Evolutionary conservation across 2,113 vertebrate species (phyloP).

Genomic region (Scortum barcoo): DNA sequence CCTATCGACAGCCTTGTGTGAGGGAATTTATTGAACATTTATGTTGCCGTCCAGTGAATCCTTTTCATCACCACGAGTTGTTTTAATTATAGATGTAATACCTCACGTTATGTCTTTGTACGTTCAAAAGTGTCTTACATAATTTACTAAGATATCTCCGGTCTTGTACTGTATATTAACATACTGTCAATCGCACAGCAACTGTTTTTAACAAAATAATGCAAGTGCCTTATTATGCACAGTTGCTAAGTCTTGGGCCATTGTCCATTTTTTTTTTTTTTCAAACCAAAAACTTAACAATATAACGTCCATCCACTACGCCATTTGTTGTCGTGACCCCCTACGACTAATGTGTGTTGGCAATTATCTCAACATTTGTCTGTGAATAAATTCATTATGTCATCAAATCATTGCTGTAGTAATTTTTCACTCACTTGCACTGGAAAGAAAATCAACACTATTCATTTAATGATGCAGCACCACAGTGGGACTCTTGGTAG

Average conservation of each 20-base stretch:
- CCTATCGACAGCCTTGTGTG: slow-evolving; percentile 16
- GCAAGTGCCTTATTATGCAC: slow-evolving; percentile 76
- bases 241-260: slow-evolving; percentile 47
- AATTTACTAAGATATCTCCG: slow-evolving; percentile 43
- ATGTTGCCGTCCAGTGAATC: slow-evolving; percentile 49
- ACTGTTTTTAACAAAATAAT: slow-evolving; percentile 58
- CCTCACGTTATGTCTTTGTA: slow-evolving; percentile 43
- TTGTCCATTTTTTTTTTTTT: slow-evolving; percentile 9
- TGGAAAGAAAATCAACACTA: neutral
- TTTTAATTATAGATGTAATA: slow-evolving; percentile 46
- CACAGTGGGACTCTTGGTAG: neutral
- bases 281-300: slow-evolving; percentile 49
- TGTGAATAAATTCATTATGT: slow-evolving; percentile 70
- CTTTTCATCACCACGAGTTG: slow-evolving; percentile 22
- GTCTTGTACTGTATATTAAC: slow-evolving; percentile 60
- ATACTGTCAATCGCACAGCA: slow-evolving; percentile 51
- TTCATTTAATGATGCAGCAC: neutral
- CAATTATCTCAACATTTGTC: slow-evolving; percentile 45
- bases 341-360: slow-evolving; percentile 42
- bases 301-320: slow-evolving; percentile 8
- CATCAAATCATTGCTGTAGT: slow-evolving; percentile 24
- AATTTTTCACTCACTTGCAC: neutral
- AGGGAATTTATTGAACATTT: slow-evolving; percentile 16
- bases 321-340: slow-evolving; percentile 44
- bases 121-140: slow-evolving; percentile 51